A percentile compares a stretch with the other conserved stretches of the same genome.
Evolutionary conservation across 2,113 vertebrate species (phyloP).

Genomic region (Sturnus vulgaris): DNA sequence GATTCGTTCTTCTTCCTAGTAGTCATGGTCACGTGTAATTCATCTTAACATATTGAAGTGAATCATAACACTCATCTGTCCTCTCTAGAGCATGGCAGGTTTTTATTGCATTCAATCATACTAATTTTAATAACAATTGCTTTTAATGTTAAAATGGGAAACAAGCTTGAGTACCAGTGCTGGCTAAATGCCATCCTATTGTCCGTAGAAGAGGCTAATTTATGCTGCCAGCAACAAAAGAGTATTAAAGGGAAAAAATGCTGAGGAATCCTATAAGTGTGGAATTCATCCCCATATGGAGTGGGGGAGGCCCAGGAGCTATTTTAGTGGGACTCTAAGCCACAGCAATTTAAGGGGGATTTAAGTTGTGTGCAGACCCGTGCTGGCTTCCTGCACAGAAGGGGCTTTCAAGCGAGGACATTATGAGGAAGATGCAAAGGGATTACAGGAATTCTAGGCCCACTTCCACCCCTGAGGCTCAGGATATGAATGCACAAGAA

Average conservation of each 20-base stretch:
- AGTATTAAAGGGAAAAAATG: neutral
- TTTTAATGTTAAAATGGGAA: neutral
- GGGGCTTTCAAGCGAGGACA: neutral
- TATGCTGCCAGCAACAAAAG: neutral
- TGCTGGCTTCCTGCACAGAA: neutral
- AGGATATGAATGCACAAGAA: neutral
- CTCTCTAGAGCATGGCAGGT: neutral
- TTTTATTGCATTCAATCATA: neutral
- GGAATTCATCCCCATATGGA: neutral
- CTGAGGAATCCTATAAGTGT: neutral
- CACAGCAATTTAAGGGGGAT: slow-evolving; percentile 46
- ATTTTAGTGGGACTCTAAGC: slow-evolving; percentile 30
- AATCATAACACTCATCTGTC: neutral
- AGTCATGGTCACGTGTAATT: neutral
- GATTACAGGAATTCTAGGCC: neutral
- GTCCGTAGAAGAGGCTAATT: neutral
- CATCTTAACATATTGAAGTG: neutral
- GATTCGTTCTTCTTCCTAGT: neutral
- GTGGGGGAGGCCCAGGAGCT: neutral
- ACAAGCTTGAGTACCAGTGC: neutral
- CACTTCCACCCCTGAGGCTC: neutral
- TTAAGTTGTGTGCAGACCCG: neutral
- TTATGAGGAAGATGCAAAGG: slow-evolving; percentile 3
- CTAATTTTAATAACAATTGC: neutral
- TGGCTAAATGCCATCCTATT: neutral